Percentiles rank a stretch among this genome's conserved stretches.
These are phyloP conservation scores for Cricetomys ansorgei DNA, from an alignment of 2,113 vertebrate genomes.

Conservation along the genomic window DNA sequence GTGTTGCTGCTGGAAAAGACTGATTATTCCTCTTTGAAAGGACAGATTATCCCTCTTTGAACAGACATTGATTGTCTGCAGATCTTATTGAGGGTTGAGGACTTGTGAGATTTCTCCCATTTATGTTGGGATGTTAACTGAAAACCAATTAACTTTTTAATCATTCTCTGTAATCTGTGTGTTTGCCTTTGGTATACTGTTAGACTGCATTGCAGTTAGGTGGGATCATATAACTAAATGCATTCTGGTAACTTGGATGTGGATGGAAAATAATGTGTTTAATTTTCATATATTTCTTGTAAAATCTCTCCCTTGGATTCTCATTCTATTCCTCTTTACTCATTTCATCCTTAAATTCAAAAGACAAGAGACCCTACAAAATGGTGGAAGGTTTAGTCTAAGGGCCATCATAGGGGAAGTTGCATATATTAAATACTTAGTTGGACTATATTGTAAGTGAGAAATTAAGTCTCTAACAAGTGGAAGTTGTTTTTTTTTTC, in stretches of 20 bases:
- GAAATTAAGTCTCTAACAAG: background rate
- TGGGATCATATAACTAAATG: background rate
- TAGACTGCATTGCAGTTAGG: background rate
- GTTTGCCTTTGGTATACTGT: background rate
- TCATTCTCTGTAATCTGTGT: background rate
- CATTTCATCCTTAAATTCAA: background rate
- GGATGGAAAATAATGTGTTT: background rate
- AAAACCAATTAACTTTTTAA: background rate
- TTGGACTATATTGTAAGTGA: background rate
- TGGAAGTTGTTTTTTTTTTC: slow-evolving; percentile 3
- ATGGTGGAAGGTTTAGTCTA: background rate
- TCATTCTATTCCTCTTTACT: background rate
- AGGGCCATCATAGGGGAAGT: background rate
- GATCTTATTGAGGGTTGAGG: background rate
- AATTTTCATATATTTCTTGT: background rate
- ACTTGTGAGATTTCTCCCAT: background rate
- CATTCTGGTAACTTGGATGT: background rate
- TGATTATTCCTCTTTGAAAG: background rate
- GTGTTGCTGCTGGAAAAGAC: background rate
- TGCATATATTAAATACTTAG: background rate
- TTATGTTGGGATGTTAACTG: background rate
- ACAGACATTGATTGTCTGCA: background rate
- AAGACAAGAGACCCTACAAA: background rate
- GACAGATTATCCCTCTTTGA: background rate
- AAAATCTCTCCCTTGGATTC: background rate